Evolutionary conservation across 2,113 vertebrate species (phyloP).

Genomic region (Nanorana parkeri): DNA sequence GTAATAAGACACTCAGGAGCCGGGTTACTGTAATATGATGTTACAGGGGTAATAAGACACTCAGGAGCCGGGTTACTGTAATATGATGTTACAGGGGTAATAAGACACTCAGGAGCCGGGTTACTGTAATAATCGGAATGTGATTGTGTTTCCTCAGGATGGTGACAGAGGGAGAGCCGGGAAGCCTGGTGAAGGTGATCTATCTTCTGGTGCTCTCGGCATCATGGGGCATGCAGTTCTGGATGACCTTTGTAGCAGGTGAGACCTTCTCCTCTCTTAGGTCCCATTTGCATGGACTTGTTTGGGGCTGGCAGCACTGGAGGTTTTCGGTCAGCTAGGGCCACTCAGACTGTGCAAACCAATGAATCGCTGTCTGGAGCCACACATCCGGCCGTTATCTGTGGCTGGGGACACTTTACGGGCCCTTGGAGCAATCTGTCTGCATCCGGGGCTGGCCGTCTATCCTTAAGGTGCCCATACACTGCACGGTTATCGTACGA

Average conservation of each 20-base stretch:
- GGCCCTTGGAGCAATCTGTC: too few species aligned
- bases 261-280: neutral
- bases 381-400: too few species aligned
- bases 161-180: constrained; percentile 76
- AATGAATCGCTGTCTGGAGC: too few species aligned
- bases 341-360: too few species aligned
- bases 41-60: constrained; percentile 5
- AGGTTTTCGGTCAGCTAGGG: too few species aligned
- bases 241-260: constrained; percentile 90
- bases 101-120: neutral
- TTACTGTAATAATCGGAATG: neutral
- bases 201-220: constrained; percentile 83
- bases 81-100: neutral
- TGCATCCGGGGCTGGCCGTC: too few species aligned
- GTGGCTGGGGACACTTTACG: too few species aligned
- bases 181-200: constrained; percentile 75
- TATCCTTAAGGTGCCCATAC: too few species aligned
- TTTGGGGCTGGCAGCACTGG: too few species aligned
- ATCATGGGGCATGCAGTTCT: constrained; percentile 87
- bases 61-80: neutral
- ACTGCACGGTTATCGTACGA: too few species aligned
- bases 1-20: neutral
- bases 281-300: too few species aligned
- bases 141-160: constrained; percentile 63
- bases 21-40: neutral